Base-by-base conservation (phyloP, 2,113 vertebrate species). In the Onychostruthus taczanowskii region DNA sequence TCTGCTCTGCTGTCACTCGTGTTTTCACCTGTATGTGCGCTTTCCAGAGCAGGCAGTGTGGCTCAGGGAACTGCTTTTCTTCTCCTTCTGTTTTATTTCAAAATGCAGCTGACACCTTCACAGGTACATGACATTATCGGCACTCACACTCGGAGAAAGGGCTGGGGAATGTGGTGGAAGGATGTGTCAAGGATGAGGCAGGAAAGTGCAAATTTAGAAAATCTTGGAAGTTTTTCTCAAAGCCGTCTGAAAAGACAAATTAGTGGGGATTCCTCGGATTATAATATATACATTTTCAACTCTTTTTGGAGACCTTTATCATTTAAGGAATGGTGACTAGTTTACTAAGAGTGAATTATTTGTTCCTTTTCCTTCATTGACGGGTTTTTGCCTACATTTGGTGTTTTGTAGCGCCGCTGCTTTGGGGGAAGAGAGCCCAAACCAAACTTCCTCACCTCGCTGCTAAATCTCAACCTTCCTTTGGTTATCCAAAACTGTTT, bases 21-120 rank as follows among this genome's bases (percentile, higher is more conserved):
- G 16, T 76, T 83, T 85, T 91, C 94, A 96, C 94, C 93, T 93
- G 88, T 30, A 22, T 35, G 22, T 30, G 30, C 0, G 10, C 47
- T 67, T 74, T 46, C 7, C 35, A 76, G 82, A 46, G 50, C 59
- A 68, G 62, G 37, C 16, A 10, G 37, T 5, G 5, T 9, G 61
- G 49, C 72, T 94, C 67, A 35, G 55, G 41, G 43, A 86, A 33
- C 11, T 1, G 12, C n/a, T 93, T 67, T 47, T 31, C 52, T 63
- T 67, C 37, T 66, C 11, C 24, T 76, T 58, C 22, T 27, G 39
- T 27, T 89, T 89, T 39, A 26, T 84, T 86, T 70, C 43, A 31
- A 75, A 95, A 89, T 5, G 64, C 37, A 72, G 47, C 61, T 8
- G 31, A 37, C 64, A n/a, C 43, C 5, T 67, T 78, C 90, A 16